Evolutionary conservation across 2,888 invertebrate species (phyloP).

Genomic region (Drosophila melanosoma): DNA sequence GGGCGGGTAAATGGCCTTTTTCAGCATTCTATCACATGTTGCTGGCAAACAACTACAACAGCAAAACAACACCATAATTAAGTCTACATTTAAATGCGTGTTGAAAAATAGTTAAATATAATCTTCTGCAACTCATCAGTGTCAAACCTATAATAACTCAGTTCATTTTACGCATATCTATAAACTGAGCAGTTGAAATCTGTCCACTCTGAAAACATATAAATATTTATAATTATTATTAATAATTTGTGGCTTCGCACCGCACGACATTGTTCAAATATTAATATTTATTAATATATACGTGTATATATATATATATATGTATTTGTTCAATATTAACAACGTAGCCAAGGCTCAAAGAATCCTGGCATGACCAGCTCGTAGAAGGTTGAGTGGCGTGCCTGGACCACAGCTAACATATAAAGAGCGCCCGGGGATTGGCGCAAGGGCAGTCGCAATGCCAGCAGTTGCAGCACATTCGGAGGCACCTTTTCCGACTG

Average conservation of each 20-base stretch:
- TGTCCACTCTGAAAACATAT: neutral
- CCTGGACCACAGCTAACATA: conserved; percentile 61
- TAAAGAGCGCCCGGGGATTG: conserved; percentile 48
- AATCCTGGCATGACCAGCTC: conserved; percentile 72
- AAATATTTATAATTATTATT: neutral
- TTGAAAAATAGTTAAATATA: neutral
- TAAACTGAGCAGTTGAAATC: neutral
- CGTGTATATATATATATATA: too few relatives aligned
- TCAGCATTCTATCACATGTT: conserved; percentile 67
- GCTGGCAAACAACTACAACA: conserved; percentile 49
- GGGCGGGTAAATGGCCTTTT: conserved; percentile 75
- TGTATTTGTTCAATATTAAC: conserved; percentile 15
- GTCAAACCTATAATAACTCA: neutral
- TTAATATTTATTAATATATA: conserved; percentile 1
- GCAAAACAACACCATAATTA: neutral
- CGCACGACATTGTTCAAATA: neutral
- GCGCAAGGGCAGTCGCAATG: conserved; percentile 47
- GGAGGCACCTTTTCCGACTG: neutral
- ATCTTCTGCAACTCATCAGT: neutral
- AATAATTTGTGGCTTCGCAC: neutral
- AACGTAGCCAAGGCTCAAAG: conserved; percentile 64
- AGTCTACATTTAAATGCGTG: neutral
- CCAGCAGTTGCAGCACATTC: conserved; percentile 60
- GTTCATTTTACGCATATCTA: neutral
- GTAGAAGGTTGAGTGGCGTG: conserved; percentile 70